phyloP scores from a whole-genome alignment of 2,888 invertebrate genomes.

The Acrobasis suavella region DNA sequence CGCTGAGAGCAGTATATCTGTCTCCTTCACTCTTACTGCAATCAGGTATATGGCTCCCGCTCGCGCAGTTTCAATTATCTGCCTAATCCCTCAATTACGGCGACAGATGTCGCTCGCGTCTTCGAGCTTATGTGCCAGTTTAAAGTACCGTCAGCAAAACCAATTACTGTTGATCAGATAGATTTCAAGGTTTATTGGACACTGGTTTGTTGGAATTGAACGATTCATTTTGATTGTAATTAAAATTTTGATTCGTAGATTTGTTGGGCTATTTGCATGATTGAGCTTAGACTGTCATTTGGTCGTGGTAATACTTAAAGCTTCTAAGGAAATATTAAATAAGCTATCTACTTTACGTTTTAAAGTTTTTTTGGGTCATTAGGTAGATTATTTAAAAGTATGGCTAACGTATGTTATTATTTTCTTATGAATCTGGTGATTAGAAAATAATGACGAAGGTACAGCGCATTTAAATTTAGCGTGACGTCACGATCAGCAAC shows the following conservation, averaged over 20 bases:
- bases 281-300: neutral
- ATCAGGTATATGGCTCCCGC: conserved; percentile 49
- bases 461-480: no score
- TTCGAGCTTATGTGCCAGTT: conserved; percentile 80
- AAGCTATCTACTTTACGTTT: no score
- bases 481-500: no score
- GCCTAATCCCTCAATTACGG: conserved; percentile 86
- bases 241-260: conserved; percentile 39
- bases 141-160: conserved; percentile 77
- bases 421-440: no score
- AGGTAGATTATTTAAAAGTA: no score
- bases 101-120: conserved; percentile 83
- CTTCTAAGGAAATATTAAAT: no score
- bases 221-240: conserved; percentile 49
- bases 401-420: no score
- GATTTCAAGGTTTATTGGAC: conserved; percentile 44
- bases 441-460: no score
- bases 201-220: conserved; percentile 31
- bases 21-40: conserved; percentile 56
- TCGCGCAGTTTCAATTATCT: conserved; percentile 85
- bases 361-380: no score
- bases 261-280: neutral
- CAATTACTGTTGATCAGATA: conserved; percentile 71
- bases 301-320: no score
- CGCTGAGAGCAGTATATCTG: conserved; percentile 50